Evolutionary conservation across 1,140 invertebrate genomes (phyloP).

Genomic region (Orius laevigatus): DNA sequence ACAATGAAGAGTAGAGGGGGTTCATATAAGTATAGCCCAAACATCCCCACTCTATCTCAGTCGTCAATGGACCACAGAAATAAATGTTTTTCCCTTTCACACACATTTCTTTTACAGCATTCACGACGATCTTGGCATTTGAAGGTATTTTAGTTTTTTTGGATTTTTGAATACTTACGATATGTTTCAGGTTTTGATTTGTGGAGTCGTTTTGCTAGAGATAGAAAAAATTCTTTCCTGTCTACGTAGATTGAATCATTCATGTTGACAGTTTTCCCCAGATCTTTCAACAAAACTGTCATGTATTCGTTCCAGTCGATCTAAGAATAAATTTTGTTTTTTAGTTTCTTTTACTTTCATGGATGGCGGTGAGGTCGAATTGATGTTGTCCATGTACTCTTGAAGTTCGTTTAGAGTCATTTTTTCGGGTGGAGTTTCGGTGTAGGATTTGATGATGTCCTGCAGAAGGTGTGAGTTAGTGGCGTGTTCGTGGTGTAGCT

Average conservation of each 20-base stretch:
- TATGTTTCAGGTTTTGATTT: constrained; percentile 15
- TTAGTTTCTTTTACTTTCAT: neutral
- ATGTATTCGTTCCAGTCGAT: constrained; percentile 21
- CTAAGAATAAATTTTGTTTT: constrained; percentile 11
- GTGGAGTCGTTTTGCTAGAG: constrained; percentile 12
- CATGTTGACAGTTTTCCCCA: constrained; percentile 13
- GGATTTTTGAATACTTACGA: constrained; percentile 12
- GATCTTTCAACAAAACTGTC: constrained; percentile 13
- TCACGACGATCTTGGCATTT: too few species aligned
- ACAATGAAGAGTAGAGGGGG: too few species aligned
- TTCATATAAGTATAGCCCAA: too few species aligned
- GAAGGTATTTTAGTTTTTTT: too few species aligned
- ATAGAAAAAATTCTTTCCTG: constrained; percentile 16
- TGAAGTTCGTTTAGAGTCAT: constrained; percentile 19
- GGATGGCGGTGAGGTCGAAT: constrained; percentile 13
- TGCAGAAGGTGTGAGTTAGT: constrained; percentile 12
- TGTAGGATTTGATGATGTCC: constrained; percentile 16
- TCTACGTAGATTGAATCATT: constrained; percentile 17
- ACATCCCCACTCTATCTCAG: too few species aligned
- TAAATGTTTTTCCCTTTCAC: too few species aligned
- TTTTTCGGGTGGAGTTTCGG: constrained; percentile 10
- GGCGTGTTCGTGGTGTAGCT: too few species aligned
- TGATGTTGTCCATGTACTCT: constrained; percentile 18
- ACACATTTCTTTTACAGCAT: too few species aligned
- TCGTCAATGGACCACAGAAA: too few species aligned